Conservation (phyloP, 2,888 invertebrate genomes). For the Heliothis peltigera region DNA sequence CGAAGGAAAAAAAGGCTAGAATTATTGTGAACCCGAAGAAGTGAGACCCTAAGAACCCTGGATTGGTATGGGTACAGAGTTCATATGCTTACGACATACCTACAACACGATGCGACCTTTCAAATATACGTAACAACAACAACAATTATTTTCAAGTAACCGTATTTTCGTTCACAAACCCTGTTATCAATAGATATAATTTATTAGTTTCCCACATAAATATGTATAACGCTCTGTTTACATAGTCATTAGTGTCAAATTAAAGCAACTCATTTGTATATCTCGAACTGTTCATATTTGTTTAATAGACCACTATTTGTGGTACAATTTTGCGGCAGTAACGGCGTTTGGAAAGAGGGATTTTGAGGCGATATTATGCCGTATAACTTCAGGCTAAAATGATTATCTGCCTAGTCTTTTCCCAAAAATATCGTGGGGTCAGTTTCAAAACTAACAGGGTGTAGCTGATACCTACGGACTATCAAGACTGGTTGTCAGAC, state of each 20-base stretch:
- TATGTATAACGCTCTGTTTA: conserved; percentile 62
- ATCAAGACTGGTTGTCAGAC: too few relatives aligned
- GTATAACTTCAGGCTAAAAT: too few relatives aligned
- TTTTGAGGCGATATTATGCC: too few relatives aligned
- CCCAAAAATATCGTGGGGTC: too few relatives aligned
- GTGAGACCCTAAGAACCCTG: too few relatives aligned
- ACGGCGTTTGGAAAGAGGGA: too few relatives aligned
- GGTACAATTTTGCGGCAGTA: background rate
- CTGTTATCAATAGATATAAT: conserved; percentile 51
- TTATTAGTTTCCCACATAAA: conserved; percentile 69
- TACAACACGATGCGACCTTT: background rate
- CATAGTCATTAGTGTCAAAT: conserved; percentile 67
- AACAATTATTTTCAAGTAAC: conserved; percentile 47
- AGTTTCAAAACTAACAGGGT: too few relatives aligned
- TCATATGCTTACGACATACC: background rate
- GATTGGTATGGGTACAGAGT: background rate
- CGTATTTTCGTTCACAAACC: conserved; percentile 30
- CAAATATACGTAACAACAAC: conserved; percentile 23
- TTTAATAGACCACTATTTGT: conserved; percentile 23
- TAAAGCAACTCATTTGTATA: conserved; percentile 65
- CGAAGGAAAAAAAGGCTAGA: too few relatives aligned
- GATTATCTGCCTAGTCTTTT: too few relatives aligned
- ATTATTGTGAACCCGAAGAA: too few relatives aligned
- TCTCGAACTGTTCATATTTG: conserved; percentile 49
- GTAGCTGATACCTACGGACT: too few relatives aligned